Evolutionary conservation across 2,113 vertebrate species (phyloP).

Genomic region (Columba livia): DNA sequence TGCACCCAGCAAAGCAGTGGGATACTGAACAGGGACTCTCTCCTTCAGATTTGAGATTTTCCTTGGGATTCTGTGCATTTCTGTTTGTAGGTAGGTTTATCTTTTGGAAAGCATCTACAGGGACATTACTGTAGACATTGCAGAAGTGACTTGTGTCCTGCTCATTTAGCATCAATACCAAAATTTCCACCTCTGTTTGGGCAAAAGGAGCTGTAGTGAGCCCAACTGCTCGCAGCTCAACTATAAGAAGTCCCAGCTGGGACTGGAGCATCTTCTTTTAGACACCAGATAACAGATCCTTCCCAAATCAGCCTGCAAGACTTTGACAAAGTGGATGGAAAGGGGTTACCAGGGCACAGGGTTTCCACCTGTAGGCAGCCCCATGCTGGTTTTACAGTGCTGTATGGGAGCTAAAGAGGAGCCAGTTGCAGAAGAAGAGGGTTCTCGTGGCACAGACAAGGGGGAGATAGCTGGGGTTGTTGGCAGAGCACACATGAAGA

Average conservation of each 20-base stretch:
- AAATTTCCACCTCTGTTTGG: background rate
- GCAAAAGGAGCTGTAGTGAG: background rate
- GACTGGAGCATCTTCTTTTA: background rate
- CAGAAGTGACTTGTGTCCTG: background rate
- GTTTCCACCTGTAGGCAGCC: background rate
- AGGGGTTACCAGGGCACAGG: background rate
- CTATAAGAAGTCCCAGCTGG: background rate
- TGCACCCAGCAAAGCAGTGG: background rate
- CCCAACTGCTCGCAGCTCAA: background rate
- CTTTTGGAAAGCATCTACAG: background rate
- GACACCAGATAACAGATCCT: background rate
- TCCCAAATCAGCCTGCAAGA: background rate
- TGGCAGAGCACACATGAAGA: background rate
- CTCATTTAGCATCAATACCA: background rate
- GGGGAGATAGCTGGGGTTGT: background rate
- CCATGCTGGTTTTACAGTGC: background rate
- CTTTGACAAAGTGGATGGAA: background rate
- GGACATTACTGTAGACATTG: fast-evolving
- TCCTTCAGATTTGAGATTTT: background rate
- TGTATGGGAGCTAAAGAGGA: background rate
- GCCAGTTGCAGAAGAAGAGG: background rate
- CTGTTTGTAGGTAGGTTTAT: background rate
- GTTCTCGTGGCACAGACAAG: fast-evolving
- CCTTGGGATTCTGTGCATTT: background rate
- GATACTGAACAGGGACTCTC: background rate